Base-by-base conservation (phyloP, 2,113 vertebrate species). In the Melanotaenia duboulayi region DNA sequence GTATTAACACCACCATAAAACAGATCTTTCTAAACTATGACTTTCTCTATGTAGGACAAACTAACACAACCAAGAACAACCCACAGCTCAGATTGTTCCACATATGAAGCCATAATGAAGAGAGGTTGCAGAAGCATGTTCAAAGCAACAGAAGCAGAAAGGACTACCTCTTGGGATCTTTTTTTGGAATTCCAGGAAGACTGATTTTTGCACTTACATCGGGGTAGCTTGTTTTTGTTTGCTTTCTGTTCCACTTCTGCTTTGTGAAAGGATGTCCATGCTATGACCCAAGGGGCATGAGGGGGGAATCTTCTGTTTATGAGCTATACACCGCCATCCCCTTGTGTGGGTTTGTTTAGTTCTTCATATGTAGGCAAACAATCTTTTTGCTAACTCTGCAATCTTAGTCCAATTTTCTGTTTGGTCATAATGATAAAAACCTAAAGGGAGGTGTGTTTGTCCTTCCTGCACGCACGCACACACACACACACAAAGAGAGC, bases 361-460 rank as follows among this genome's bases (percentile, higher is more conserved):
- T 14, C 14, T 32, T 17, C 2, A 13, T 74, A 72, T 74, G 20
- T 71, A 82, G 66, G 55, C 59, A 51, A 73, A 65, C 56, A 32
- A 22, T 70, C 35, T 82, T 64, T 73, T 50, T 23, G 39, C 54
- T 52, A 16, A 23, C 54, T 48, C 37, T 55, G 56, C 23, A 56
- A 54, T 42, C 78, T 59, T 35, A 64, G 42, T 40, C 55, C 68
- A 85, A 79, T 81, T 72, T 50, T 23, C 22, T 56, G 49, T 9
- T 63, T 19, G 71, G 58, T 67, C 57, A 71, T 74, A 82, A 85
- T 62, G 74, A 76, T 62, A 76, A 76, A 16, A 78, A 82, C 67
- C 56, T 66, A 14, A 54, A 68, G 71, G 62, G 5, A 25, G 11
- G 40, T 52, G 48, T 48, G 50, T 76, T 46, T 65, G 55, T 40